These are phyloP conservation scores for Lytechinus pictus DNA, from an alignment of 35 echinoderm and acorn worm species.

Conservation along the genomic window DNA sequence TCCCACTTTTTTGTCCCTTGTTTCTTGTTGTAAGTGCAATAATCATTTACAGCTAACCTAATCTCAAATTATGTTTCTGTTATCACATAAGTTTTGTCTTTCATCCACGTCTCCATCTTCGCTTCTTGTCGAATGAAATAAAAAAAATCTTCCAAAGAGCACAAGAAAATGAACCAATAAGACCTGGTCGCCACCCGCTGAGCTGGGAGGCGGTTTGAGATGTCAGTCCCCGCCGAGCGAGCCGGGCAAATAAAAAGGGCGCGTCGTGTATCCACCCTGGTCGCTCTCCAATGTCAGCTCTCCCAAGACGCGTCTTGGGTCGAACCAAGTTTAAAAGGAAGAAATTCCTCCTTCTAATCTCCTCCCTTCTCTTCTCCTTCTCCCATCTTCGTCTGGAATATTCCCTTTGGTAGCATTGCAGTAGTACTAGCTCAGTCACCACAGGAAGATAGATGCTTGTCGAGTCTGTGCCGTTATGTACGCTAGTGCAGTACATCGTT, in stretches of 20 bases:
- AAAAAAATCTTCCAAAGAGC: not conserved
- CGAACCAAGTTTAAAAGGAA: not conserved
- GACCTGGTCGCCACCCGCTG: constrained; percentile 7
- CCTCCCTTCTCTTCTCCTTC: not conserved
- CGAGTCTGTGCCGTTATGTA: not conserved
- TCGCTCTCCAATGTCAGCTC: constrained; percentile 9
- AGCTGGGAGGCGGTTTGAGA: constrained; percentile 43
- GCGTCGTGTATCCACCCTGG: constrained; percentile 35
- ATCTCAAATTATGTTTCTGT: constrained; percentile 11
- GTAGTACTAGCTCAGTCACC: not conserved
- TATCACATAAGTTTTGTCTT: not conserved
- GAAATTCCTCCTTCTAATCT: constrained; percentile 1
- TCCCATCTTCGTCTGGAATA: not conserved
- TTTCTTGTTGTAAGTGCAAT: not conserved
- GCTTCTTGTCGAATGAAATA: not conserved
- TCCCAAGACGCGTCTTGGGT: constrained; percentile 17
- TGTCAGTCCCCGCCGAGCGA: constrained; percentile 37
- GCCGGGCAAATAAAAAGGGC: constrained; percentile 30
- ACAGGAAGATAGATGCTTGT: not conserved
- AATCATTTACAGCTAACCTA: not conserved
- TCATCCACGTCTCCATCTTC: not conserved
- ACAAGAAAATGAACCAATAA: not conserved
- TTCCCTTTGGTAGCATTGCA: not conserved
- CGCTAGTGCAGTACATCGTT: not conserved
- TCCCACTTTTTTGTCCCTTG: no score